Conservation (phyloP, 2,888 invertebrate species). For the Nycteola revayana region DNA sequence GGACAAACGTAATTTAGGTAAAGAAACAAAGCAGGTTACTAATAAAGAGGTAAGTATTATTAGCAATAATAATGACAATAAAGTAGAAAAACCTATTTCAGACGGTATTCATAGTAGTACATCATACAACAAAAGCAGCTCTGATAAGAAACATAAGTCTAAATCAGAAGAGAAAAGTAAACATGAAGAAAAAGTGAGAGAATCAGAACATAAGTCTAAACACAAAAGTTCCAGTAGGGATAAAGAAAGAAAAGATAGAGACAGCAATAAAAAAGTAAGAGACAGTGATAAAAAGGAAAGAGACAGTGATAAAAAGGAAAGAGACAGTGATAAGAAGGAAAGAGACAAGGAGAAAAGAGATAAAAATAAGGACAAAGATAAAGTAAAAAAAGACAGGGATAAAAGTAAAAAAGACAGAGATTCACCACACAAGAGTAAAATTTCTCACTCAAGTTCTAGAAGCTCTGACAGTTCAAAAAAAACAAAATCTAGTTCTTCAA, state of each 20-base stretch:
- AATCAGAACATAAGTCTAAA: constrained; percentile 49
- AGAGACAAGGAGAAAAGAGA: constrained; percentile 44
- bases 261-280: constrained; percentile 25
- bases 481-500: constrained; percentile 41
- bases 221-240: constrained; percentile 60
- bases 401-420: too few relatives aligned
- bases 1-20: constrained; percentile 17
- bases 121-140: constrained; percentile 41
- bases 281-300: constrained; percentile 30
- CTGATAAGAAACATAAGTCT: constrained; percentile 43
- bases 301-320: constrained; percentile 41
- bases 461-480: constrained; percentile 39
- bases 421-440: constrained; percentile 43
- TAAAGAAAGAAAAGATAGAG: constrained; percentile 46
- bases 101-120: constrained; percentile 36
- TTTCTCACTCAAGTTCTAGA: constrained; percentile 43
- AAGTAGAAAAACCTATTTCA: constrained; percentile 20
- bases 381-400: constrained; percentile 33
- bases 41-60: constrained; percentile 23
- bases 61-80: constrained; percentile 34
- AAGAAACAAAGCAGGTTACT: constrained; percentile 17
- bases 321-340: constrained; percentile 29
- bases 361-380: too few relatives aligned
- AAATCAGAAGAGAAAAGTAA: constrained; percentile 42
- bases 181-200: constrained; percentile 38